Evolutionary conservation across 53 echinoderm and acorn worm species (phyloP).

Genomic region (Antedon mediterranea): DNA sequence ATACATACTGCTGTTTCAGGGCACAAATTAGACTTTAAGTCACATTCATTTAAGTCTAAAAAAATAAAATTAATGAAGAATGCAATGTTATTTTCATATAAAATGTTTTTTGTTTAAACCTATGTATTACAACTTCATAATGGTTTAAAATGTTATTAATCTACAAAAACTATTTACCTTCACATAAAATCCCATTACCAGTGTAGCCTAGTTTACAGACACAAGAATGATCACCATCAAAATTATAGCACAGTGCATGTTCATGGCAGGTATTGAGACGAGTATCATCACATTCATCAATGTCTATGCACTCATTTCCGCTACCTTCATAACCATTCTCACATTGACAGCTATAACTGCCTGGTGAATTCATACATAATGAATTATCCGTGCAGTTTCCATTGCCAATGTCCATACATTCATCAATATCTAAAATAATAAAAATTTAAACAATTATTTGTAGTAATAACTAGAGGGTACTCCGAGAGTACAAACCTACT

Average conservation of each 20-base stretch:
- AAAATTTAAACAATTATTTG: background rate
- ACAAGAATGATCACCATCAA: slow-evolving; percentile 5
- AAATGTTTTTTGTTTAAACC: too few species aligned
- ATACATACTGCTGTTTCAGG: slow-evolving; percentile 5
- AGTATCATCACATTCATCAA: slow-evolving; percentile 5
- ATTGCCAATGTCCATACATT: background rate
- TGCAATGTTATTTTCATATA: too few species aligned
- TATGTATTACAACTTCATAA: too few species aligned
- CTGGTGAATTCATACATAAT: slow-evolving; percentile 6
- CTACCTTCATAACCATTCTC: slow-evolving; percentile 3
- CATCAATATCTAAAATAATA: background rate
- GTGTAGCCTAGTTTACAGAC: slow-evolving; percentile 1
- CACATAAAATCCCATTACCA: background rate
- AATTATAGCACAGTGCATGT: slow-evolving; percentile 12
- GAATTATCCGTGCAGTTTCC: background rate
- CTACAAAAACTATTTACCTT: background rate
- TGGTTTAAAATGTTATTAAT: too few species aligned
- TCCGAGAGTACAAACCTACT: too few species aligned
- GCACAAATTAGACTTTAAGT: background rate
- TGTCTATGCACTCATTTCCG: background rate
- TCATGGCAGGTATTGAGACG: background rate
- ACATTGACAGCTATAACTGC: slow-evolving; percentile 8
- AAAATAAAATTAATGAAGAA: background rate
- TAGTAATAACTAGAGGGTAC: too few species aligned
- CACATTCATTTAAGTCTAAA: background rate